These are phyloP conservation scores for Tangara arthus DNA, from an alignment of 2,797 vertebrate genomes.

Conservation along the genomic window DNA sequence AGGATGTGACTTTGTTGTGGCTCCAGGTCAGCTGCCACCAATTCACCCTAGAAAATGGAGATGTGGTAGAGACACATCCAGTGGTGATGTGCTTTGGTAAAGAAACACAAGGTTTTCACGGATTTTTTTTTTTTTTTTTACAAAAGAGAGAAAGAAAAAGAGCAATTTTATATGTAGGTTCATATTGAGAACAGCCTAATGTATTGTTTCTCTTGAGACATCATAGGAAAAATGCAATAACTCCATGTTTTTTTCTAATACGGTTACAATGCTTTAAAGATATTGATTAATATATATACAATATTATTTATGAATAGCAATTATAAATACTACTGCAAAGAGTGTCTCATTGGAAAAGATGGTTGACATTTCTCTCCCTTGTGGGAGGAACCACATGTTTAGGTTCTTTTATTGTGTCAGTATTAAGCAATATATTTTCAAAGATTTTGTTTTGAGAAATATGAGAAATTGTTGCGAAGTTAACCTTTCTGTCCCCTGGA, in stretches of 20 bases:
- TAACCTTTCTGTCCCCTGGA: background rate
- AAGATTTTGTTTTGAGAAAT: background rate
- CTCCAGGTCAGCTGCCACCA: background rate
- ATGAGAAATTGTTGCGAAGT: background rate
- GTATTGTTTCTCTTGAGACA: background rate
- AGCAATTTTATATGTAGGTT: background rate
- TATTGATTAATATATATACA: background rate
- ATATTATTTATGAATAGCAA: background rate
- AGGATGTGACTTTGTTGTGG: background rate
- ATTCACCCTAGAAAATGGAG: rapidly evolving
- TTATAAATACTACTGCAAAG: background rate
- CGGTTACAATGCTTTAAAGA: background rate
- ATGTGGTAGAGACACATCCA: background rate
- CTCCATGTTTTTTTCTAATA: background rate
- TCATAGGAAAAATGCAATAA: background rate
- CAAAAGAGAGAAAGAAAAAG: background rate
- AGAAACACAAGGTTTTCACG: background rate
- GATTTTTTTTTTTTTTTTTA: background rate
- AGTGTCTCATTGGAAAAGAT: background rate
- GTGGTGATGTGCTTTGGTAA: background rate
- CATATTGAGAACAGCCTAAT: background rate
- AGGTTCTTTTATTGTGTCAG: background rate
- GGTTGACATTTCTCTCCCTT: background rate
- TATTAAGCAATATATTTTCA: background rate
- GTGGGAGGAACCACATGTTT: background rate